Conservation (phyloP, 2,888 invertebrate genomes). For the Thymelicus lineola region DNA sequence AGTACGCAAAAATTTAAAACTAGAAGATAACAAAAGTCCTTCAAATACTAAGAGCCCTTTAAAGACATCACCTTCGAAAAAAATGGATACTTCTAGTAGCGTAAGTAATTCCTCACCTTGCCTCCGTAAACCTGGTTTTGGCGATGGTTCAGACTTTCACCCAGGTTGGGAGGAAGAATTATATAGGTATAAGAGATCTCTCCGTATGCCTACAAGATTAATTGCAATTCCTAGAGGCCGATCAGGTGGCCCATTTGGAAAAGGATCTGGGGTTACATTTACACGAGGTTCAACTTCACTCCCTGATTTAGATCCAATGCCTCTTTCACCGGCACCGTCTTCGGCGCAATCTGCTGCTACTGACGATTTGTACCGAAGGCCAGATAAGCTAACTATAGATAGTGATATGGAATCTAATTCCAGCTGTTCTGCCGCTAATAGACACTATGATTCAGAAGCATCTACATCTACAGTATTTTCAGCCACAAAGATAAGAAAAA, state of each 20-base stretch:
- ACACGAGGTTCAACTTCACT: conserved; percentile 90
- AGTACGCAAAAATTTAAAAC: conserved; percentile 78
- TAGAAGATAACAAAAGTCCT: conserved; percentile 65
- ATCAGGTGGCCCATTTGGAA: conserved; percentile 83
- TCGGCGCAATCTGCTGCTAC: conserved; percentile 85
- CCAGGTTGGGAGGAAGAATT: conserved; percentile 94
- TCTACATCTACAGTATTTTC: conserved; percentile 88
- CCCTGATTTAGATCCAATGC: conserved; percentile 91
- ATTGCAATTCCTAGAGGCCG: conserved; percentile 90
- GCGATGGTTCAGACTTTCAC: conserved; percentile 89
- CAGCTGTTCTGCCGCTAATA: conserved; percentile 85
- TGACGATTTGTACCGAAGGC: conserved; percentile 81
- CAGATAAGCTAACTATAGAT: conserved; percentile 80
- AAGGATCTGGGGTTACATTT: conserved; percentile 69
- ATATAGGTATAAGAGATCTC: conserved; percentile 91
- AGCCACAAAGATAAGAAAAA: conserved; percentile 78
- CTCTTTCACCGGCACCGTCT: conserved; percentile 88
- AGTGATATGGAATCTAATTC: conserved; percentile 89
- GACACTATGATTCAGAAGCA: conserved; percentile 88
- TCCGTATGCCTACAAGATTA: conserved; percentile 92
- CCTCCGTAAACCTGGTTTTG: conserved; percentile 86
- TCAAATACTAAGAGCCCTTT: conserved; percentile 60
- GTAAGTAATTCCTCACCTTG: conserved; percentile 67
- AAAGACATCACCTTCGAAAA: conserved; percentile 68
- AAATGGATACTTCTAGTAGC: conserved; percentile 60